These are phyloP conservation scores for Atopsyche davidsoni DNA, from an alignment of 1,140 invertebrate species.

Conservation along the genomic window DNA sequence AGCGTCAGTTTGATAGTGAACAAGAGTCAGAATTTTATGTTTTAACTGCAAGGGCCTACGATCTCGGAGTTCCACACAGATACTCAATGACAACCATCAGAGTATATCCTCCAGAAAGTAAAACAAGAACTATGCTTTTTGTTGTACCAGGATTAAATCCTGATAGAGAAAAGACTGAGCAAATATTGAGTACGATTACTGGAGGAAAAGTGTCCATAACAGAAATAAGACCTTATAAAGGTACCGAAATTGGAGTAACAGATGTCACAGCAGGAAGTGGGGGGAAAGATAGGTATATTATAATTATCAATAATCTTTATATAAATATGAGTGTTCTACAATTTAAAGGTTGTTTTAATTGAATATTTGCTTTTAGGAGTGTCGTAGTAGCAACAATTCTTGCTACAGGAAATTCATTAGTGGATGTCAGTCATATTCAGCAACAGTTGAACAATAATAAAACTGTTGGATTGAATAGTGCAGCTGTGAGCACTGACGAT, in stretches of 20 bases:
- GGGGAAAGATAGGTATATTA: slow-evolving; percentile 35
- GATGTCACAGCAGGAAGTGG: slow-evolving; percentile 40
- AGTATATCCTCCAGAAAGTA: slow-evolving; percentile 60
- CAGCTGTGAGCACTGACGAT: slow-evolving; percentile 28
- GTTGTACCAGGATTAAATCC: slow-evolving; percentile 68
- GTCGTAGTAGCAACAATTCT: slow-evolving; percentile 69
- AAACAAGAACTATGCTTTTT: slow-evolving; percentile 68
- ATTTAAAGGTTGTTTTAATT: not conserved
- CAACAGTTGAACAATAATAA: slow-evolving; percentile 53
- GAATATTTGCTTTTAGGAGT: slow-evolving; percentile 52
- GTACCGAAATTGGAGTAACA: slow-evolving; percentile 42
- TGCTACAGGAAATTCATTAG: slow-evolving; percentile 58
- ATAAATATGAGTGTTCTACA: slow-evolving; percentile 2
- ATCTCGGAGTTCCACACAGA: slow-evolving; percentile 70
- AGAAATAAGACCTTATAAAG: slow-evolving; percentile 62
- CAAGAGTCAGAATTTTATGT: slow-evolving; percentile 53
- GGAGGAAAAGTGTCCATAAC: slow-evolving; percentile 69
- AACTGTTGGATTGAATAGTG: slow-evolving; percentile 32
- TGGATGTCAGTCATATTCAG: slow-evolving; percentile 63
- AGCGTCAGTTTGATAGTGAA: slow-evolving; percentile 40
- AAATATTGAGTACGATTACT: slow-evolving; percentile 66
- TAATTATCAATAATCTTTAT: slow-evolving; percentile 11
- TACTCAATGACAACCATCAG: slow-evolving; percentile 59
- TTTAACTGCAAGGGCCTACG: slow-evolving; percentile 68
- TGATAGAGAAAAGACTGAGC: slow-evolving; percentile 63